These are phyloP conservation scores for Cryptocephalus moraei DNA, from an alignment of 2,888 invertebrate genomes.

Conservation along the genomic window DNA sequence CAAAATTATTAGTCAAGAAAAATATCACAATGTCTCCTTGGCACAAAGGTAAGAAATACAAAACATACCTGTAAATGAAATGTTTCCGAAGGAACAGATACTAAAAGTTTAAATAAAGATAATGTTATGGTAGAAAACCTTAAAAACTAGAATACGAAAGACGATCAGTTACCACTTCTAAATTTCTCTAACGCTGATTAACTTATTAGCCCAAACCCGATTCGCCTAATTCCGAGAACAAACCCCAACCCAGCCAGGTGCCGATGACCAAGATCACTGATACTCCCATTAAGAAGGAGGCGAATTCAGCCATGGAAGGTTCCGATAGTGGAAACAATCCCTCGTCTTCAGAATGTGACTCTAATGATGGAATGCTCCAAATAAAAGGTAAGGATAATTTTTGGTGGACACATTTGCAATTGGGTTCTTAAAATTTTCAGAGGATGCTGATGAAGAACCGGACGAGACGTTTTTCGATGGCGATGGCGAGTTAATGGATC, in stretches of 20 bases:
- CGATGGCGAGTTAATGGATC: conserved; percentile 36
- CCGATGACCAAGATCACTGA: conserved; percentile 32
- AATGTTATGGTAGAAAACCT: no score
- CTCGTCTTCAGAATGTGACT: conserved; percentile 36
- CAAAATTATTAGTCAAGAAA: no score
- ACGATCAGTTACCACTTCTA: not conserved
- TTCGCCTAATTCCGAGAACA: conserved; percentile 28
- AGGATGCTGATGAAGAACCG: conserved; percentile 28
- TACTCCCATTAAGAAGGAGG: conserved; percentile 24
- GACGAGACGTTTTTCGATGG: conserved; percentile 36
- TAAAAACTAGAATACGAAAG: no score
- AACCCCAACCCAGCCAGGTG: conserved; percentile 26
- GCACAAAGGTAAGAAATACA: no score
- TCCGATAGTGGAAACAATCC: conserved; percentile 28
- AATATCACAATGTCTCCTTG: no score
- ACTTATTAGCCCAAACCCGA: conserved; percentile 10
- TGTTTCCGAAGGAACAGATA: no score
- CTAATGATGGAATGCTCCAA: conserved; percentile 31
- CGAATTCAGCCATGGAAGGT: conserved; percentile 22
- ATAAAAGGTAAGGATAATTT: conserved; percentile 21
- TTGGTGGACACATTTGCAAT: not conserved
- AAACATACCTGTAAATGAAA: no score
- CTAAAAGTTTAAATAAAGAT: no score
- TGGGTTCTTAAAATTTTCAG: conserved; percentile 7
- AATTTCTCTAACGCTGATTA: not conserved